phyloP scores from a whole-genome alignment of 2,113 vertebrate genomes.

The Heterochromis multidens region DNA sequence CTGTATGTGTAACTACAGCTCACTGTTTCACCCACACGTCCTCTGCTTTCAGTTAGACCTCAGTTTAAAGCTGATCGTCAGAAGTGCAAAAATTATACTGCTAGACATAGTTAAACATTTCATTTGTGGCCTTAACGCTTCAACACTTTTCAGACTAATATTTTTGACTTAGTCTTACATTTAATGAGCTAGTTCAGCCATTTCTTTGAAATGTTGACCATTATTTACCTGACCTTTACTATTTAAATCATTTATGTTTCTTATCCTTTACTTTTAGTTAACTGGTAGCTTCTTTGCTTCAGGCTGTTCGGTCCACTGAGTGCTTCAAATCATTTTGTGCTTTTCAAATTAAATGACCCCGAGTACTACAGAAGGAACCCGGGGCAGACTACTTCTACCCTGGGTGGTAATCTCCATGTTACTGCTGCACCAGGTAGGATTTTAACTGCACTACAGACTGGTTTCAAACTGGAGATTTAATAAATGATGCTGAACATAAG shows the following conservation, averaged over 20 bases:
- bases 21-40: too few relatives aligned
- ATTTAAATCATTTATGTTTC: not conserved
- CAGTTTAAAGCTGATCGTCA: not conserved
- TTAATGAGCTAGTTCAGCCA: too few relatives aligned
- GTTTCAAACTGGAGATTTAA: not conserved
- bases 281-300: not conserved
- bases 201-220: too few relatives aligned
- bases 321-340: not conserved
- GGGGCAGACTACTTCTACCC: too few relatives aligned
- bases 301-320: not conserved
- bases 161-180: not conserved
- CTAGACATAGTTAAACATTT: not conserved
- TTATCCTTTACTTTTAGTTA: not conserved
- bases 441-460: not conserved
- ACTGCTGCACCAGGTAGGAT: not conserved
- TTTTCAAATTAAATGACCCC: too few relatives aligned
- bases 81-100: not conserved
- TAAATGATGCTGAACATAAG: not conserved
- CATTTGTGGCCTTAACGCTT: not conserved
- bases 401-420: not conserved
- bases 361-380: too few relatives aligned
- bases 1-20: not conserved
- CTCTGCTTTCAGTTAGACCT: not conserved
- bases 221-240: too few relatives aligned
- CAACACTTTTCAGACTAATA: not conserved